A percentile compares a stretch with the other conserved stretches of the same genome.
Evolutionary conservation across 30 jellyfish, hydroid and myxozoan genomes (phyloP).

Genomic region (Turritopsis dohrnii): DNA sequence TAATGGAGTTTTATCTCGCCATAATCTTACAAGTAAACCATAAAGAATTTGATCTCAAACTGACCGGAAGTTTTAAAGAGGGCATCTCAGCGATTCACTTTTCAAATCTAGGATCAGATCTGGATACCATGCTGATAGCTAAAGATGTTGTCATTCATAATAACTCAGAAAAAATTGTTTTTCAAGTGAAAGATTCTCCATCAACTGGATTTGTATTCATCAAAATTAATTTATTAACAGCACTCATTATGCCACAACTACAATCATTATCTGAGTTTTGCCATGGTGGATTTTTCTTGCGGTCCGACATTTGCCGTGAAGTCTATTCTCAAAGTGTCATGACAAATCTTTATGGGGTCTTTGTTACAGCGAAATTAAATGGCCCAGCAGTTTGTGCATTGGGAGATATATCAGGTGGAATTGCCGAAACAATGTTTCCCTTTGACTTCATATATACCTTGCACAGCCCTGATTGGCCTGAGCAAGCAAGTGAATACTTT

Average conservation of each 20-base stretch:
- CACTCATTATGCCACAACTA: not conserved
- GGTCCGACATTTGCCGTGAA: not conserved
- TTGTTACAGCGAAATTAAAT: slow-evolving; percentile 5
- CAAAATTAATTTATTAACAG: not conserved
- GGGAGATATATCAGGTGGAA: slow-evolving; percentile 37
- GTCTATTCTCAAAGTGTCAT: not conserved
- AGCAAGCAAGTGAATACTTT: slow-evolving; percentile 32
- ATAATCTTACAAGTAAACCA: not conserved
- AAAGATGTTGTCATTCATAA: slow-evolving; percentile 16
- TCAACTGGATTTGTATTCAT: slow-evolving; percentile 37
- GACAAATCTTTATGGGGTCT: not conserved
- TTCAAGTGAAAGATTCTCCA: slow-evolving; percentile 10
- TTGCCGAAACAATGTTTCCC: slow-evolving; percentile 31
- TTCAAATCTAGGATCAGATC: slow-evolving; percentile 32
- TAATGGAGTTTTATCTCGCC: not conserved
- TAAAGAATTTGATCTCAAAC: not conserved
- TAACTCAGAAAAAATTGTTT: not conserved
- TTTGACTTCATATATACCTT: slow-evolving; percentile 40
- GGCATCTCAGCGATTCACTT: slow-evolving; percentile 33
- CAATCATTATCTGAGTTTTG: too few relatives aligned
- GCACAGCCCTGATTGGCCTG: slow-evolving; percentile 41
- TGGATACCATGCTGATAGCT: slow-evolving; percentile 33
- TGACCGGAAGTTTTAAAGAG: slow-evolving; percentile 38
- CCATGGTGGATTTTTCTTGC: not conserved
- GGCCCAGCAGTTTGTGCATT: slow-evolving; percentile 41